Evolutionary conservation across 2,113 vertebrate species (phyloP), one percentile per base, ranked within the genome.

Genomic region (Castor canadensis): DNA sequence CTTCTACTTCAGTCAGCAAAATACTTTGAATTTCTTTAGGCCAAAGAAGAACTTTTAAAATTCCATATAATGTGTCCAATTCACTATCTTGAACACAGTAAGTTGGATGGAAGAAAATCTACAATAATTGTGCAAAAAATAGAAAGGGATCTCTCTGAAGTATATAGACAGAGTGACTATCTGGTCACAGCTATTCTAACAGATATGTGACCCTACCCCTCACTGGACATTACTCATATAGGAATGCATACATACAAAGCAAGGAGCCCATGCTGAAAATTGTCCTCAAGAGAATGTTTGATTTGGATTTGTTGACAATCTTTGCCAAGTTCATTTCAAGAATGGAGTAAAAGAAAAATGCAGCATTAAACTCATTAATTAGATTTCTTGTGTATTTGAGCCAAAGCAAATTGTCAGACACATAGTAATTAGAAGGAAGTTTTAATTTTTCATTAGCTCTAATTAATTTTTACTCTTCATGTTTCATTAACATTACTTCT

Each of bases 381-480:
- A 89, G 32, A 97, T 98, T 98, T 94, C 91, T 96, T 97, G 86
- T 97, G 62, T 95, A 81, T 83, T 96, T 97, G 91, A 66, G 20
- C 72, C 71, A 97, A 96, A 76, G 75, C 73, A 95, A 89, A 30
- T 94, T 98, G 87, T 96, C 97, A 95, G 73, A 91, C 87, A 94
- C 73, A 94, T 72, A 97, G 95, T 83, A 98, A 94, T 91, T 98
- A 96, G 87, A 91, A 97, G 87, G 72, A 72, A 96, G 83, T 92
- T 97, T 95, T 97, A 98, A 98, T 98, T 97, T 98, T 98, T 98
- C 91, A 97, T 95, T 97, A 84, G 45, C 35, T 97, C 62, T 98
- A 98, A 98, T 98, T 98, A 97, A 96, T 96, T 89, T 97, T 97
- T 97, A 92, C 95, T 92, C 91, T 97, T 98, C 96, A 85, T 9